Conservation (phyloP, 2,888 invertebrate species). For the Coenonympha glycerion region DNA sequence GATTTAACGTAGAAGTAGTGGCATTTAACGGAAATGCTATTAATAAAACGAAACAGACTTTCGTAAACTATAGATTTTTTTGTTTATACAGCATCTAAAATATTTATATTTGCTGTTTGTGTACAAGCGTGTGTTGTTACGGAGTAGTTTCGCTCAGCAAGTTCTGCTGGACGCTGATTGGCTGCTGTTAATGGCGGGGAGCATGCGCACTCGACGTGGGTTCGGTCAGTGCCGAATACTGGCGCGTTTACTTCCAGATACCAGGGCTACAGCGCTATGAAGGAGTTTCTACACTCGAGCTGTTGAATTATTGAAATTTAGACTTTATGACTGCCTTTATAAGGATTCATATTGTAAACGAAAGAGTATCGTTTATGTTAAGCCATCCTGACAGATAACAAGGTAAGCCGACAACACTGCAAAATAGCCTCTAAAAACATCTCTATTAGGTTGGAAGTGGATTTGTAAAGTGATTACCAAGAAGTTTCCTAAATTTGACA, state of each 20-base stretch:
- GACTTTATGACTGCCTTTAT: conserved; percentile 24
- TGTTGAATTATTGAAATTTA: conserved; percentile 34
- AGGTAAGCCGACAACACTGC: conserved; percentile 33
- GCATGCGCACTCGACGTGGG: conserved; percentile 67
- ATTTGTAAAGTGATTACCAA: conserved; percentile 39
- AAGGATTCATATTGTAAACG: conserved; percentile 34
- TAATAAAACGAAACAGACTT: neutral
- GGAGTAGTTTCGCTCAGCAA: conserved; percentile 43
- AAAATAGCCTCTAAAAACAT: conserved; percentile 39
- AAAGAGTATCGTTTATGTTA: conserved; percentile 41
- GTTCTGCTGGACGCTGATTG: conserved; percentile 61
- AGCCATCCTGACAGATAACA: conserved; percentile 60
- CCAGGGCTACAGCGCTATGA: conserved; percentile 69
- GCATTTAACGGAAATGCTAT: neutral
- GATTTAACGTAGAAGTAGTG: neutral
- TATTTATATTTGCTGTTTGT: conserved; percentile 11
- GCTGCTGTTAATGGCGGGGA: conserved; percentile 60
- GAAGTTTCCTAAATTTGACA: conserved; percentile 65
- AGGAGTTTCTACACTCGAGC: conserved; percentile 52
- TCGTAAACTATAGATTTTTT: neutral
- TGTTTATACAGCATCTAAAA: neutral
- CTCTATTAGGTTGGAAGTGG: conserved; percentile 22
- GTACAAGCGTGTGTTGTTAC: conserved; percentile 29
- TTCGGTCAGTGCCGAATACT: conserved; percentile 70
- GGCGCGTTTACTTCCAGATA: conserved; percentile 72